Conservation (phyloP, 2,113 vertebrate species). For the Montifringilla adamsi region DNA sequence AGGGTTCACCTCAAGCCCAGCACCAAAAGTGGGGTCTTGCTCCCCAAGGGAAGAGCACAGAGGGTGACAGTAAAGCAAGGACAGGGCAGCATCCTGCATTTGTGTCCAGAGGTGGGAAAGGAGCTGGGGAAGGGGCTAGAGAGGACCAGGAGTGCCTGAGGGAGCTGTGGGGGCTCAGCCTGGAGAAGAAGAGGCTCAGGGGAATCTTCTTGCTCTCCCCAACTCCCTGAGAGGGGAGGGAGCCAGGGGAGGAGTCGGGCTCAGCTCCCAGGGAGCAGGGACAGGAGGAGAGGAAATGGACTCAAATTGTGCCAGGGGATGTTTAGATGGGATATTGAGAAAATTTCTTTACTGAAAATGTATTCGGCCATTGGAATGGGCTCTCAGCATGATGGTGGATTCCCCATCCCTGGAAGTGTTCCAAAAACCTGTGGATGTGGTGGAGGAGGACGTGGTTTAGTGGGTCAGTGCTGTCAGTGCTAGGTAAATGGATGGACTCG, state of each 20-base stretch:
- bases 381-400: not conserved
- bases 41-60: not conserved
- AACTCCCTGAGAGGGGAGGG: not conserved
- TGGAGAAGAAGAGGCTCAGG: not conserved
- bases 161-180: not conserved
- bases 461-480: not conserved
- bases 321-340: not conserved
- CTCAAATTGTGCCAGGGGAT: not conserved
- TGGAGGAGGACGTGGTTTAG: not conserved
- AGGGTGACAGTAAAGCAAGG: not conserved
- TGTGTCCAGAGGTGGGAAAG: not conserved
- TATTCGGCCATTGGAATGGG: not conserved
- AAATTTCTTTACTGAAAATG: not conserved
- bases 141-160: not conserved
- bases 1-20: not conserved
- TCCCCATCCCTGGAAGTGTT: not conserved
- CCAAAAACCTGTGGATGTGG: not conserved
- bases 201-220: not conserved
- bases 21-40: rapidly evolving
- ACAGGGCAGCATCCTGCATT: not conserved
- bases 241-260: rapidly evolving
- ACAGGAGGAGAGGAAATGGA: not conserved
- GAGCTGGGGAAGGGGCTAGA: not conserved
- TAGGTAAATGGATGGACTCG: not conserved
- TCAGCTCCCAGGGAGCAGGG: not conserved